Conservation (phyloP, 2,797 vertebrate species). For the Pipistrellus pipistrellus region DNA sequence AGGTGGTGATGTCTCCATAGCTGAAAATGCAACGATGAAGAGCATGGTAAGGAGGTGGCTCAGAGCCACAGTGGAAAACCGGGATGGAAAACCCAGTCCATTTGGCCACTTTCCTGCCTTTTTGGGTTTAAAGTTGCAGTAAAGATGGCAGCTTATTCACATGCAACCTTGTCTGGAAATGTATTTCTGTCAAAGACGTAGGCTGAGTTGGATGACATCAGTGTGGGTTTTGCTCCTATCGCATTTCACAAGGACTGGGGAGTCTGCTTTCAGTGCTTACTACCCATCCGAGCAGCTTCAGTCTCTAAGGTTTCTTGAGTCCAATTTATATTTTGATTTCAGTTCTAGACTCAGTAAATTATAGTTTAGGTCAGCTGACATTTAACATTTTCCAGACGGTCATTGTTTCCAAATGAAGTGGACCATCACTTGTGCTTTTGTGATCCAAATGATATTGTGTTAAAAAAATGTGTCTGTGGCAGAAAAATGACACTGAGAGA, state of each 20-base stretch:
- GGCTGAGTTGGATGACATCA: fast-evolving
- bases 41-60: background rate
- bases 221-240: background rate
- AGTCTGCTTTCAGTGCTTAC: background rate
- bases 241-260: background rate
- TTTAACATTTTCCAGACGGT: background rate
- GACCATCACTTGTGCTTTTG: background rate
- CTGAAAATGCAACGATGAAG: background rate
- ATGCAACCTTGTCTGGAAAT: background rate
- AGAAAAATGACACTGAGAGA: background rate
- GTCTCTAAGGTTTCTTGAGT: background rate
- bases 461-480: background rate
- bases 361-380: background rate
- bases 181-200: fast-evolving
- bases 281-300: background rate
- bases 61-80: fast-evolving
- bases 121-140: background rate
- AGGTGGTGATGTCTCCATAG: background rate
- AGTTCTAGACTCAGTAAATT: background rate
- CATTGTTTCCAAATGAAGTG: background rate
- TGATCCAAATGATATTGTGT: background rate
- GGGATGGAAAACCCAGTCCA: background rate
- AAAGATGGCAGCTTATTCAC: background rate
- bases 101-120: no score
- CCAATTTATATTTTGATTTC: background rate